phyloP scores from a whole-genome alignment of 2,113 vertebrate species.

The Sebastes fasciatus region DNA sequence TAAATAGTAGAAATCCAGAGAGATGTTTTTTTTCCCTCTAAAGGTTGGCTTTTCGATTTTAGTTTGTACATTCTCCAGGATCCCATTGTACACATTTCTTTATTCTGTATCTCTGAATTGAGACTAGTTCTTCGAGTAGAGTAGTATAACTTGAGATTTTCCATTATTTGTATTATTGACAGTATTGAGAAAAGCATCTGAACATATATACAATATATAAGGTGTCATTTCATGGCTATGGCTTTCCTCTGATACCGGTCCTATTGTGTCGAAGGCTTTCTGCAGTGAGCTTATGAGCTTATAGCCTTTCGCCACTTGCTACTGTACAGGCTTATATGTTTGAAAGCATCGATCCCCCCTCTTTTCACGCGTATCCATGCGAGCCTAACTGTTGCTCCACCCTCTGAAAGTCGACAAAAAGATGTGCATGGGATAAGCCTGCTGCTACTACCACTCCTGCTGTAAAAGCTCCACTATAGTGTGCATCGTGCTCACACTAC shows the following conservation, averaged over 20 bases:
- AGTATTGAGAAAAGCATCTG: neutral
- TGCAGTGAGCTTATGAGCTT: slow-evolving; percentile 11
- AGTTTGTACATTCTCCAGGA: too few species aligned
- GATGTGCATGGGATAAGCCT: slow-evolving; percentile 21
- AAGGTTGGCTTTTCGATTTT: too few species aligned
- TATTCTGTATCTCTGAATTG: too few species aligned
- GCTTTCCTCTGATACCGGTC: neutral
- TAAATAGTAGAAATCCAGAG: too few species aligned
- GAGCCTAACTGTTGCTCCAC: slow-evolving; percentile 64
- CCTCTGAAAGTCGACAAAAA: slow-evolving; percentile 53
- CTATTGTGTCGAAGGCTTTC: neutral
- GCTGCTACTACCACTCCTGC: neutral
- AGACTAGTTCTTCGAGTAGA: too few species aligned
- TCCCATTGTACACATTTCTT: too few species aligned
- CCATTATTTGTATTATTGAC: neutral
- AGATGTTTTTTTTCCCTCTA: too few species aligned
- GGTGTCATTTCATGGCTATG: neutral
- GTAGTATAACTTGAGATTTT: too few species aligned
- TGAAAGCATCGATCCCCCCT: slow-evolving; percentile 20
- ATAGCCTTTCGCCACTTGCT: neutral
- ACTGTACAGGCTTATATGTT: neutral
- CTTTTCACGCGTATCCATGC: neutral
- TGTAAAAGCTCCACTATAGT: neutral
- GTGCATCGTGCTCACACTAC: neutral
- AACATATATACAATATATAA: neutral